phyloP scores from a whole-genome alignment of 2,113 vertebrate species.

The Eulemur macaco region DNA sequence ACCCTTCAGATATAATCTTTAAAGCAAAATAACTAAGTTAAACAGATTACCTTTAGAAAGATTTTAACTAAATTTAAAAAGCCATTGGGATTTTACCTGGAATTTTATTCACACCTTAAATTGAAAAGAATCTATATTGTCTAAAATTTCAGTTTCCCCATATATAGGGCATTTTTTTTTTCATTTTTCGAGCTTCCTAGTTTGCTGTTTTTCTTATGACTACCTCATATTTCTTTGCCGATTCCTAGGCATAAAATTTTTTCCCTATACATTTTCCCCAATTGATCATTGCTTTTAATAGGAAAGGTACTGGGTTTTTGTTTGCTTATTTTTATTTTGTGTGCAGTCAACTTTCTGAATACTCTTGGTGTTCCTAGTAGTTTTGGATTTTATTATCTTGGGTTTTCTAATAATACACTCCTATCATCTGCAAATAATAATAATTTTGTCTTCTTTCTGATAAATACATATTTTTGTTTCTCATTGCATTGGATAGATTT shows the following conservation, averaged over 20 bases:
- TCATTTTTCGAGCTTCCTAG: neutral
- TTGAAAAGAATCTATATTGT: neutral
- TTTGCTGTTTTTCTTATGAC: neutral
- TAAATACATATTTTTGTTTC: neutral
- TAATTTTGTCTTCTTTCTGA: neutral
- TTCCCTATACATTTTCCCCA: neutral
- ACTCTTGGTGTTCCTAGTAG: neutral
- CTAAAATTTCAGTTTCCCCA: neutral
- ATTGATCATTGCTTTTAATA: neutral
- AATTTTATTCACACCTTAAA: neutral
- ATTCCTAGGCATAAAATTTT: neutral
- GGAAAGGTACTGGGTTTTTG: neutral
- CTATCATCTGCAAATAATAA: neutral
- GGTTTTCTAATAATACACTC: neutral
- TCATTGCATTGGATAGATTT: neutral
- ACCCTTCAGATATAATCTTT: neutral
- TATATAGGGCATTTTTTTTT: neutral
- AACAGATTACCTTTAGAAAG: neutral
- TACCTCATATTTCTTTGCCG: neutral
- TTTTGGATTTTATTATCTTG: neutral
- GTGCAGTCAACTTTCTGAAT: neutral
- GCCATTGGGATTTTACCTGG: neutral
- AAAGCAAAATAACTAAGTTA: constrained; percentile 5
- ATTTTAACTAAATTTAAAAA: constrained; percentile 9
- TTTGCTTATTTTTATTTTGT: neutral